phyloP scores from a whole-genome alignment of 2,888 invertebrate genomes.

The Cryptocephalus primarius region DNA sequence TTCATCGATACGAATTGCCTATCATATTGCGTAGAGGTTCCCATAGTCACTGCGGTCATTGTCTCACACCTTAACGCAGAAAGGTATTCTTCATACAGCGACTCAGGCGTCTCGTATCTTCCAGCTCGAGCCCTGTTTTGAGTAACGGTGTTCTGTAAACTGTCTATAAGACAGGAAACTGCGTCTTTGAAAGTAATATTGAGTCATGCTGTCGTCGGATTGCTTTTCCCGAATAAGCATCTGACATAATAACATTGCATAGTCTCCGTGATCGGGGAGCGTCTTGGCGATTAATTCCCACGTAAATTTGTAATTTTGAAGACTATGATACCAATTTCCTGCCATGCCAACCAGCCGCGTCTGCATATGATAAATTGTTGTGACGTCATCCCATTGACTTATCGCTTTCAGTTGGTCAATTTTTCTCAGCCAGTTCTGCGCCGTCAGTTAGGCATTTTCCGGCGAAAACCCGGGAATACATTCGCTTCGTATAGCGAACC shows the following conservation, averaged over 20 bases:
- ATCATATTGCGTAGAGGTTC: too few species aligned
- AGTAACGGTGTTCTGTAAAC: conserved; percentile 3
- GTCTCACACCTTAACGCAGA: conserved; percentile 7
- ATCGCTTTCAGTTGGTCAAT: conserved; percentile 14
- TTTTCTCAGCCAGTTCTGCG: conserved; percentile 13
- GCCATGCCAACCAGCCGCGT: conserved; percentile 13
- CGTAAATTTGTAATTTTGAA: conserved; percentile 6
- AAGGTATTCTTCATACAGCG: conserved; percentile 8
- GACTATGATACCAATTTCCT: conserved; percentile 14
- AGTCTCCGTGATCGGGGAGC: conserved; percentile 13
- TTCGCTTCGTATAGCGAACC: neutral
- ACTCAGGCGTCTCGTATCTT: conserved; percentile 6
- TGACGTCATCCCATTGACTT: conserved; percentile 13
- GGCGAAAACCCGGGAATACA: conserved; percentile 3
- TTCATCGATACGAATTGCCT: too few species aligned
- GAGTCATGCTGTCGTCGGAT: conserved; percentile 6
- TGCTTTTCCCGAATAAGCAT: conserved; percentile 9
- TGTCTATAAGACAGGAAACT: conserved; percentile 8
- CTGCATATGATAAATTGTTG: conserved; percentile 13
- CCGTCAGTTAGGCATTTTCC: conserved; percentile 9
- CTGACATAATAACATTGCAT: conserved; percentile 6
- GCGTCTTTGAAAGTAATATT: conserved; percentile 14
- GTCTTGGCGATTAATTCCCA: conserved; percentile 12
- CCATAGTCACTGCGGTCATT: neutral
- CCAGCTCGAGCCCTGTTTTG: conserved; percentile 8